These are phyloP conservation scores for Aramus guarauna DNA, from an alignment of 2,113 vertebrate genomes.

Conservation along the genomic window DNA sequence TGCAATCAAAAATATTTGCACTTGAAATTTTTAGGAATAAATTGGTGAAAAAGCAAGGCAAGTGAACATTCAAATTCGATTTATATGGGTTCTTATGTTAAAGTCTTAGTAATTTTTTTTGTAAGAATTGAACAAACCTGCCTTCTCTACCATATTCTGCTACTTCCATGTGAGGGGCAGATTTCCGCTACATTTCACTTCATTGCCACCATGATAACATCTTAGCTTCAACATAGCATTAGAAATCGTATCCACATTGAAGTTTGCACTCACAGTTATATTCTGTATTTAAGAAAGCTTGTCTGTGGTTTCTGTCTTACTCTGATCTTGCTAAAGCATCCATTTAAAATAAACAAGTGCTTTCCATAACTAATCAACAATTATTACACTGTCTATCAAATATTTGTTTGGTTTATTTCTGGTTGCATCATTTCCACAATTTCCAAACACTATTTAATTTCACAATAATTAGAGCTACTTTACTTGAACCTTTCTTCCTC, in stretches of 20 bases:
- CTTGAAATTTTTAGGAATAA: background rate
- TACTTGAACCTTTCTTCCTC: background rate
- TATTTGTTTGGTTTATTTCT: background rate
- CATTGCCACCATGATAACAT: background rate
- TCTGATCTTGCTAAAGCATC: background rate
- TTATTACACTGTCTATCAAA: background rate
- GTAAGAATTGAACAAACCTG: background rate
- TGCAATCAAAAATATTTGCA: background rate
- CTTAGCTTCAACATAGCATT: background rate
- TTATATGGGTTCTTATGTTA: background rate
- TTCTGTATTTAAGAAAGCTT: background rate
- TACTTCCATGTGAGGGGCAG: accelerated
- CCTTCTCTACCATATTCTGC: background rate
- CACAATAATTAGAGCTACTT: background rate
- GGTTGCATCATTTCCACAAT: background rate
- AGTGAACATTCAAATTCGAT: background rate
- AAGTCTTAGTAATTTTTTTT: background rate
- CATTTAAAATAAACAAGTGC: background rate
- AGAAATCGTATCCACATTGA: background rate
- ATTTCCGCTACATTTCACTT: accelerated
- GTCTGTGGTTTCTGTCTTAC: background rate
- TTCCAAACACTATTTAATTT: background rate
- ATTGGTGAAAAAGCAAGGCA: background rate
- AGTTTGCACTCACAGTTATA: background rate
- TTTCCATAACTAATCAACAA: background rate